These are phyloP conservation scores for Dolichotis patagonum DNA, from an alignment of 2,113 vertebrate genomes.

Conservation along the genomic window DNA sequence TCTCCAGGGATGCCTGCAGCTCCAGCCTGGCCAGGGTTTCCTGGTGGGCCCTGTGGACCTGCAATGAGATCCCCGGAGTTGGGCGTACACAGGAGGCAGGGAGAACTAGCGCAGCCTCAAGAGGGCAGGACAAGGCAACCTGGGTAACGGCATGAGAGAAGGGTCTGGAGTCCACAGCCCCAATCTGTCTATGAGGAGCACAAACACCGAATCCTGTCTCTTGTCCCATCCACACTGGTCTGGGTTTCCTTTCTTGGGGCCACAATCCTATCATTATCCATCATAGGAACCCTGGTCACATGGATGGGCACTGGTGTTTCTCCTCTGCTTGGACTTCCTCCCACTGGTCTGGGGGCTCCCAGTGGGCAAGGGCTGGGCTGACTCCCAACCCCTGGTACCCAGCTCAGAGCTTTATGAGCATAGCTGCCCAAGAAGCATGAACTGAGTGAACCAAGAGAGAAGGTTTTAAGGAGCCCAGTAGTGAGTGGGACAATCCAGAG, in stretches of 20 bases:
- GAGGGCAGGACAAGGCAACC: neutral
- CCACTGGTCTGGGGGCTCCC: neutral
- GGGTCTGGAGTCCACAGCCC: neutral
- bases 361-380: neutral
- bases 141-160: neutral
- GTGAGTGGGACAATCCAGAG: neutral
- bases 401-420: neutral
- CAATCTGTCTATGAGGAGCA: neutral
- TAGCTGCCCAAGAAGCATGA: neutral
- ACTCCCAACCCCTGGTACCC: neutral
- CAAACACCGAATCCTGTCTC: neutral
- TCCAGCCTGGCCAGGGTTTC: slow-evolving; percentile 88
- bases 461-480: neutral
- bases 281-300: neutral
- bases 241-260: neutral
- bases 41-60: slow-evolving; percentile 89
- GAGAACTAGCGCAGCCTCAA: neutral
- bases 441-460: neutral
- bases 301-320: neutral
- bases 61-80: slow-evolving; percentile 47
- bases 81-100: neutral
- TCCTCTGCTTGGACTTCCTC: neutral
- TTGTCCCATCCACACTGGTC: neutral
- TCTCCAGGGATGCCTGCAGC: slow-evolving; percentile 88
- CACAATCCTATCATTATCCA: neutral